Percentiles rank a stretch among this genome's conserved stretches.
Evolutionary conservation across 2,797 vertebrate species (phyloP).

Genomic region (Dipus sagitta): DNA sequence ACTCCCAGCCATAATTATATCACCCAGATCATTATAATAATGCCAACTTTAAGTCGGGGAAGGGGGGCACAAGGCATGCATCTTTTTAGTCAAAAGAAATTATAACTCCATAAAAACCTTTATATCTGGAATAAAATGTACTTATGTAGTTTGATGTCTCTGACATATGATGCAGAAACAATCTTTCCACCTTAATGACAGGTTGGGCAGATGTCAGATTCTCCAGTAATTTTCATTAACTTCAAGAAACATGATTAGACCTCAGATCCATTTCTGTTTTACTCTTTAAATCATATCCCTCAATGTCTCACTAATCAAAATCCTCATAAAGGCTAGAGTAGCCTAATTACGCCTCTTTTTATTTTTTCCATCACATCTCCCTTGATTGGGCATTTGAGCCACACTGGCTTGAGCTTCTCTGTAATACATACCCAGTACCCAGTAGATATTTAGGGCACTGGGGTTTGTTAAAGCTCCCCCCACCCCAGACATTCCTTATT

Average conservation of each 20-base stretch:
- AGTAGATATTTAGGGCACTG: neutral
- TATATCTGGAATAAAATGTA: conserved; percentile 63
- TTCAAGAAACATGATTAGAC: neutral
- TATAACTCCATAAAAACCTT: conserved; percentile 61
- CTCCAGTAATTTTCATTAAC: neutral
- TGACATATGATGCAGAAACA: neutral
- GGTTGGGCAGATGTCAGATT: neutral
- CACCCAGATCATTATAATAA: conserved; percentile 61
- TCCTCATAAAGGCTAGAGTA: neutral
- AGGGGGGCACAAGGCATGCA: neutral
- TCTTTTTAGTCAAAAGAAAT: conserved; percentile 79
- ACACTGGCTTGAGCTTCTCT: neutral
- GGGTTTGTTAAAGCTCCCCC: neutral
- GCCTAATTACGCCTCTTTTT: neutral
- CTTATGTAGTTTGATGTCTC: conserved; percentile 30
- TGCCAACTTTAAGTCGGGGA: conserved; percentile 42
- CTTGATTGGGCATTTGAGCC: neutral
- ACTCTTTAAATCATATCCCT: neutral
- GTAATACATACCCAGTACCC: neutral
- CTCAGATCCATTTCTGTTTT: neutral
- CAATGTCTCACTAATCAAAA: neutral
- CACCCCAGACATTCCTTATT: neutral
- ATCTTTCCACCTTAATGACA: neutral
- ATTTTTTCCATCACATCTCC: neutral
- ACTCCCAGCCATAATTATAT: conserved; percentile 42